phyloP scores from a whole-genome alignment of 2,113 vertebrate genomes.

The Oreochromis aureus region DNA sequence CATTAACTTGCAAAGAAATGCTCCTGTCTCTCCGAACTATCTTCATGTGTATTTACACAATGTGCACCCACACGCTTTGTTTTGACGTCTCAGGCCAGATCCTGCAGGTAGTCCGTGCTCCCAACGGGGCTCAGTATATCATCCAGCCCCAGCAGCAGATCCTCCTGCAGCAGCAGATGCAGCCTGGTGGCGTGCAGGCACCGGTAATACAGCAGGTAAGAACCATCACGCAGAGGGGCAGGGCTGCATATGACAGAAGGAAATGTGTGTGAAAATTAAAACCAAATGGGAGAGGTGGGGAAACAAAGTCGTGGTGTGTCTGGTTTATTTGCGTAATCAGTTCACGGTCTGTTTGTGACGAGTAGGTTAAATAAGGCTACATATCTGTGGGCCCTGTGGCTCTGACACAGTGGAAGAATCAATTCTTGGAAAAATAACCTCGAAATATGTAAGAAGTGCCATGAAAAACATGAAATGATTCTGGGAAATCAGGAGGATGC shows the following conservation, averaged over 20 bases:
- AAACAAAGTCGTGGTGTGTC: accelerated
- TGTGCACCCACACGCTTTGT: not conserved
- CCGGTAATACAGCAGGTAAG: slow-evolving; percentile 96
- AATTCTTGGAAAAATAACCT: not conserved
- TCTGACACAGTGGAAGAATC: not conserved
- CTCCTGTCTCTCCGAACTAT: not conserved
- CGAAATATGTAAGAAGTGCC: not conserved
- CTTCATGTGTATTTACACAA: not conserved
- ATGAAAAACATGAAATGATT: not conserved
- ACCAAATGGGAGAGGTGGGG: not conserved
- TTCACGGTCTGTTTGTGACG: not conserved
- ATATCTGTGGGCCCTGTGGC: not conserved
- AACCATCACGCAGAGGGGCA: not conserved
- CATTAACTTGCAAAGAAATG: not conserved
- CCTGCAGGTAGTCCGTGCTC: slow-evolving; percentile 89
- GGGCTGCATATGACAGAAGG: not conserved
- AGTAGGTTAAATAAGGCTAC: not conserved
- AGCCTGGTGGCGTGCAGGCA: slow-evolving; percentile 89
- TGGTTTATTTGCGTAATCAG: not conserved
- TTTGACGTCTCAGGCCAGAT: slow-evolving; percentile 81
- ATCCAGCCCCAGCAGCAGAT: slow-evolving; percentile 94
- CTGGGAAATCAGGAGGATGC: not conserved
- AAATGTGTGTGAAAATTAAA: not conserved
- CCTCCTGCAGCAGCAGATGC: slow-evolving; percentile 94
- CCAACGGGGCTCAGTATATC: slow-evolving; percentile 93